Evolutionary conservation across 2,113 vertebrate species (phyloP).

Genomic region (Vombatus ursinus): DNA sequence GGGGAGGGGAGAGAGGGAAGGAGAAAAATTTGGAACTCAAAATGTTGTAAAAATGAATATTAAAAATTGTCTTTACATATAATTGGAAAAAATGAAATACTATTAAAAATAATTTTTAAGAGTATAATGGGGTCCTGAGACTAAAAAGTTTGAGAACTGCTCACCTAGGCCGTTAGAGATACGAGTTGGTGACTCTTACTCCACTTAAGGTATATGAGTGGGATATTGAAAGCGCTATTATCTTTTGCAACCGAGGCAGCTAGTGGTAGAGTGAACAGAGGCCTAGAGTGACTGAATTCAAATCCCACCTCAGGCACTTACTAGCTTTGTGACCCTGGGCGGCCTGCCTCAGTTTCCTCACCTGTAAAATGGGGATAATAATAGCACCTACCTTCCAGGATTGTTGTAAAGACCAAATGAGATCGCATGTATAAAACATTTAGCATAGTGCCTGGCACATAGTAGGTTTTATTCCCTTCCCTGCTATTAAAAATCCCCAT

Average conservation of each 20-base stretch:
- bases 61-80: neutral
- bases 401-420: neutral
- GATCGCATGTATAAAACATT: neutral
- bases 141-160: neutral
- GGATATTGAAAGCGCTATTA: neutral
- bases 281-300: neutral
- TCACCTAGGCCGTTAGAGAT: neutral
- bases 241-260: neutral
- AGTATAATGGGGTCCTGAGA: neutral
- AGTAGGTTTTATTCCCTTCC: neutral
- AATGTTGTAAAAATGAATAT: neutral
- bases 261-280: neutral
- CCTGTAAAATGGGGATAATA: neutral
- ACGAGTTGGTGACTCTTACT: neutral
- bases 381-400: neutral
- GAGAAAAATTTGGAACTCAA: neutral
- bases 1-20: too few species aligned
- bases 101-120: neutral
- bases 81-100: neutral
- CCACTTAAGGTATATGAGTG: neutral
- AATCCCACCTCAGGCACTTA: neutral
- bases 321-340: neutral
- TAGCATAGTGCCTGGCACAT: neutral
- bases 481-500: neutral
- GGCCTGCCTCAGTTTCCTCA: neutral